A percentile compares a stretch with the other conserved stretches of the same genome.
These are phyloP conservation scores for Drosophila histrio DNA, from an alignment of 2,888 invertebrate species.

Conservation along the genomic window DNA sequence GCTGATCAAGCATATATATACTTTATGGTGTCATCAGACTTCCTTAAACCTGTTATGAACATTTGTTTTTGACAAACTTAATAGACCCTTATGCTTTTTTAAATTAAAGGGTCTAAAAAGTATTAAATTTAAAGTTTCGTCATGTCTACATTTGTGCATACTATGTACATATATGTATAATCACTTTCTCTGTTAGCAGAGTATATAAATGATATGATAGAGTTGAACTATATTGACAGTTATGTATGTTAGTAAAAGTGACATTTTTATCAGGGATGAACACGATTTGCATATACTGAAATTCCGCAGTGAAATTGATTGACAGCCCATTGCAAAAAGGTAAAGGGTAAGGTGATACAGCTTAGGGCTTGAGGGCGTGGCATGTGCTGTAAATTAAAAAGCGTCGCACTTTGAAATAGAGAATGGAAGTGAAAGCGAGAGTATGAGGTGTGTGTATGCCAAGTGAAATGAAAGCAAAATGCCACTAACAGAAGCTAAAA, in stretches of 20 bases:
- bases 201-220: neutral
- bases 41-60: too few species aligned
- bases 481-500: constrained; percentile 51
- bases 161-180: neutral
- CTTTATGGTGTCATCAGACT: too few species aligned
- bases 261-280: constrained; percentile 17
- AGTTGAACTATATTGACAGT: neutral
- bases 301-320: constrained; percentile 37
- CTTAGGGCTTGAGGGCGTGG: constrained; percentile 17
- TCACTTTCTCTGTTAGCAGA: neutral
- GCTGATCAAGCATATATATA: too few species aligned
- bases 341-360: constrained; percentile 1
- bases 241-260: neutral
- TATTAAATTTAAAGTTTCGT: too few species aligned
- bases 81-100: too few species aligned
- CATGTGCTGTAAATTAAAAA: constrained; percentile 51
- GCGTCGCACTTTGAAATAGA: constrained; percentile 6
- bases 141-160: too few species aligned
- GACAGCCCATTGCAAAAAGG: constrained; percentile 34
- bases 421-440: constrained; percentile 1
- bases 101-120: too few species aligned
- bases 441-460: constrained; percentile 23
- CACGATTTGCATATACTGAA: constrained; percentile 43
- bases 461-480: constrained; percentile 44
- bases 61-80: too few species aligned